Base-by-base conservation (phyloP, 1,140 invertebrate species). In the Platyscapa corneri region DNA sequence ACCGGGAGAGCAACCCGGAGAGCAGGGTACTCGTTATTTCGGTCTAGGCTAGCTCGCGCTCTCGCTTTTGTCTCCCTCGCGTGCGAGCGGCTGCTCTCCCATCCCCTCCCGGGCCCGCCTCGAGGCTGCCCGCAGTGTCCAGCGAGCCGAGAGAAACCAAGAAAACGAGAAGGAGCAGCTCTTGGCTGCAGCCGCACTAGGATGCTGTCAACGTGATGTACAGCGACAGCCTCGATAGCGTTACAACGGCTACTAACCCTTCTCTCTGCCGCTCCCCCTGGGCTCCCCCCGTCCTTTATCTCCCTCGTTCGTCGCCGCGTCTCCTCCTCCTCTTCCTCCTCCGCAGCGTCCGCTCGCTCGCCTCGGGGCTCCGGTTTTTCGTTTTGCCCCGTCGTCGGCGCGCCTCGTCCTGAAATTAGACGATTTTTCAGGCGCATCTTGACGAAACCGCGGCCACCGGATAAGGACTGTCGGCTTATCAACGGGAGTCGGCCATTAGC, bases 201-300 rank as follows among this genome's bases (percentile, higher is more conserved):
- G 90, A 93, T 92, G 90, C 92, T 92, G 92, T 93, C 92, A 90
- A 91, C 90, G 92, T 93, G 93, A 93, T 93, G 93, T 93, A 93
- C 93, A 93, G 92, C 92, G 93, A 93, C 93, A 93, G 92, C 88
- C 90, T 91, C 92, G 93, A 93, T 93, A 93, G 92, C 91, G 92
- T 92, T 93, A 93, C 92, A 93, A 93, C 90, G 90, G 93, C 93
- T 93, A 93, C 93, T 93, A 93, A 91, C 91, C 92, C 92, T 89
- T 91, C 90, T 87, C 89, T 88, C 87, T 70, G 60, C 53, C 46
- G 72, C 20, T 67, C 65, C 37, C 20, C 53, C 32, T 30, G n/a
- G 30, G 32, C 77, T 64, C 39, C 3, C 46, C 49, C 34, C 23
- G 67, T 27, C 37, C 64, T 75, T 75, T 75, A 72, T 79, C 56